Percentiles rank a stretch among this genome's conserved stretches.
These are phyloP conservation scores for Platichthys flesus DNA, from an alignment of 2,113 vertebrate genomes.

Conservation along the genomic window DNA sequence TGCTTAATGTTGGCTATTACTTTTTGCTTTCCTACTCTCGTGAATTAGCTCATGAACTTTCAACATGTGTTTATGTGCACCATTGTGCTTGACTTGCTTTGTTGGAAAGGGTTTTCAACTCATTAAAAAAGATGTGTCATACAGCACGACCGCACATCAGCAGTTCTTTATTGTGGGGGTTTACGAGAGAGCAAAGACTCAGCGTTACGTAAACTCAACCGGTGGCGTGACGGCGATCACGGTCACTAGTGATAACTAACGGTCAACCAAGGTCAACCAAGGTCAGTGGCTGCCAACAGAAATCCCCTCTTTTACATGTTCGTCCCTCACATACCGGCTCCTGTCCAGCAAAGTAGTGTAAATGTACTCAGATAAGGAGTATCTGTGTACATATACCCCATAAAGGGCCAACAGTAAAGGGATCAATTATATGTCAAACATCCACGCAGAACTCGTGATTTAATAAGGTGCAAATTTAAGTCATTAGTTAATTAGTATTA, in stretches of 20 bases:
- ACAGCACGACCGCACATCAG: conserved; percentile 46
- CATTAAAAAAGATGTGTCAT: conserved; percentile 75
- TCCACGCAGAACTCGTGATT: too few species aligned
- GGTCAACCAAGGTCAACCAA: conserved; percentile 59
- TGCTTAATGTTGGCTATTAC: conserved; percentile 58
- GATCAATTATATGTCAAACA: too few species aligned
- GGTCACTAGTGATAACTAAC: conserved; percentile 39
- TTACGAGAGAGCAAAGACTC: conserved; percentile 61
- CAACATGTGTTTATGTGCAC: conserved; percentile 92
- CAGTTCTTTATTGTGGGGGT: conserved; percentile 65
- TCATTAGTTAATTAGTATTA: too few species aligned
- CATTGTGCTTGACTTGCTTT: conserved; percentile 85
- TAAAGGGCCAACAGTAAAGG: too few species aligned
- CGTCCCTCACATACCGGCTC: conserved; percentile 34
- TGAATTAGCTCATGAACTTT: conserved; percentile 90
- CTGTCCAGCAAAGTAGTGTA: conserved; percentile 43
- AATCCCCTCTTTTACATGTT: conserved; percentile 21
- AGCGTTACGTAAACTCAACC: background rate
- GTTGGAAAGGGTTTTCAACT: conserved; percentile 73
- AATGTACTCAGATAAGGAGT: background rate
- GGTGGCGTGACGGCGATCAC: too few species aligned
- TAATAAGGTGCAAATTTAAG: too few species aligned
- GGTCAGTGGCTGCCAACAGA: conserved; percentile 47
- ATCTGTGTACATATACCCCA: too few species aligned
- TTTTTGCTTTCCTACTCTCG: conserved; percentile 80